These are phyloP conservation scores for Chalcis sispes DNA, from an alignment of 2,888 invertebrate genomes.

Conservation along the genomic window DNA sequence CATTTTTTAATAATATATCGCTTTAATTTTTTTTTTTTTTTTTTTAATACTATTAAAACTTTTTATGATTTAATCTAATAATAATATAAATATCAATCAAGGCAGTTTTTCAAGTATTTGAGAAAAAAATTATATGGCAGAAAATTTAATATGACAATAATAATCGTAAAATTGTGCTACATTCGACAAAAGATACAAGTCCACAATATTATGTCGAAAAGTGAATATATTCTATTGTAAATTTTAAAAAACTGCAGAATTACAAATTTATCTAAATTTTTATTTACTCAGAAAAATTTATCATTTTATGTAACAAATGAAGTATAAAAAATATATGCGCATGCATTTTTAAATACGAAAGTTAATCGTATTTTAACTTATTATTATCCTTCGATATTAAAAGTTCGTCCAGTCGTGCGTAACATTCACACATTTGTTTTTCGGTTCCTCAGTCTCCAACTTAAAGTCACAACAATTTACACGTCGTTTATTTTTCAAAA, in stretches of 20 bases:
- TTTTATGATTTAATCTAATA: too few species aligned
- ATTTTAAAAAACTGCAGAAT: neutral
- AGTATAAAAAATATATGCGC: neutral
- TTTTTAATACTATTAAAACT: too few species aligned
- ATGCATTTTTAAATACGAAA: too few species aligned
- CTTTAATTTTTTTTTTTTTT: too few species aligned
- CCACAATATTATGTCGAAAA: neutral
- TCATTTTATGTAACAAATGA: neutral
- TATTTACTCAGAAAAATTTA: neutral
- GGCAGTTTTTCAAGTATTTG: constrained; percentile 36
- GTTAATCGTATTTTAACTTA: neutral
- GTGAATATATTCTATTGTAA: too few species aligned
- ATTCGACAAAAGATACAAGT: neutral
- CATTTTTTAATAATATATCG: too few species aligned
- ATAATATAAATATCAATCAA: constrained; percentile 5
- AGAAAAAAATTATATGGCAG: neutral
- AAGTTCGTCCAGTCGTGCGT: neutral
- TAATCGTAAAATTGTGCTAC: constrained; percentile 9
- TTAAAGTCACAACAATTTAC: neutral
- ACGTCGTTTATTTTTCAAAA: neutral
- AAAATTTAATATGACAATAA: constrained; percentile 2
- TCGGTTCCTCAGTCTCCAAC: constrained; percentile 22
- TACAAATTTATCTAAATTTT: neutral
- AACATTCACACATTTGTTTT: neutral
- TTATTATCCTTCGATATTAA: too few species aligned